A percentile compares a stretch with the other conserved stretches of the same genome.
Evolutionary conservation across 30 jellyfish, hydroid and myxozoan species (phyloP).

Genomic region (Chironex yamaguchii): DNA sequence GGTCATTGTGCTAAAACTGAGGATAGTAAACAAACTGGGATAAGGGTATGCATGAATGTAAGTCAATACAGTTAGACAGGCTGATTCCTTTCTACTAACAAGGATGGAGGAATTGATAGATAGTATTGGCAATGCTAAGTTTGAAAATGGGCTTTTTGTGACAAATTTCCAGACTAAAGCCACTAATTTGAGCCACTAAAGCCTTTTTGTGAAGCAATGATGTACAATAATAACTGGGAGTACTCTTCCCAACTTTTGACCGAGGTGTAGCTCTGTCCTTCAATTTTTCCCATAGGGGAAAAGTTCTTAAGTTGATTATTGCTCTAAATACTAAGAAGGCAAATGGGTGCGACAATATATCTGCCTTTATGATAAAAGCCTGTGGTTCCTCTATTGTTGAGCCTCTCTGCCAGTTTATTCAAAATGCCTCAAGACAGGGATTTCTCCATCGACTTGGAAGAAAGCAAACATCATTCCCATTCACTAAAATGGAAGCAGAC

Average conservation of each 20-base stretch:
- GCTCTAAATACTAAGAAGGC: slow-evolving; percentile 38
- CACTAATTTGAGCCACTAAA: too few species aligned
- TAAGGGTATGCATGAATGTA: too few species aligned
- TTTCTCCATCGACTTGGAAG: slow-evolving; percentile 25
- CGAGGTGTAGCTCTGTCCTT: slow-evolving; percentile 18
- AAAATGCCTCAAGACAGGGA: slow-evolving; percentile 9
- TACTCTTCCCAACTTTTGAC: slow-evolving; percentile 18
- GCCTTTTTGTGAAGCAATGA: too few species aligned
- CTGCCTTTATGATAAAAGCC: slow-evolving; percentile 14
- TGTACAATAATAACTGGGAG: slow-evolving; percentile 37
- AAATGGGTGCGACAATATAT: slow-evolving; percentile 26
- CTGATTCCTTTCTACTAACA: too few species aligned
- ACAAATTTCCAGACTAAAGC: too few species aligned
- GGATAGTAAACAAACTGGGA: too few species aligned
- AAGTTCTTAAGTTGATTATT: slow-evolving; percentile 16
- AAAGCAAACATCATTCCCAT: slow-evolving; percentile 35
- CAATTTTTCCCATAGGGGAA: neutral
- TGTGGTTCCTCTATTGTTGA: slow-evolving; percentile 37
- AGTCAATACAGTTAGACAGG: too few species aligned
- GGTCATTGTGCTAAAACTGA: too few species aligned
- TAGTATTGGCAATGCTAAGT: too few species aligned
- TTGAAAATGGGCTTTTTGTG: too few species aligned
- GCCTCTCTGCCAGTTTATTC: slow-evolving; percentile 10
- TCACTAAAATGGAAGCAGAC: slow-evolving; percentile 45
- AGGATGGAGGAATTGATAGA: too few species aligned